Base-by-base conservation (phyloP, 2,113 vertebrate species). In the Halichoeres trimaculatus region DNA sequence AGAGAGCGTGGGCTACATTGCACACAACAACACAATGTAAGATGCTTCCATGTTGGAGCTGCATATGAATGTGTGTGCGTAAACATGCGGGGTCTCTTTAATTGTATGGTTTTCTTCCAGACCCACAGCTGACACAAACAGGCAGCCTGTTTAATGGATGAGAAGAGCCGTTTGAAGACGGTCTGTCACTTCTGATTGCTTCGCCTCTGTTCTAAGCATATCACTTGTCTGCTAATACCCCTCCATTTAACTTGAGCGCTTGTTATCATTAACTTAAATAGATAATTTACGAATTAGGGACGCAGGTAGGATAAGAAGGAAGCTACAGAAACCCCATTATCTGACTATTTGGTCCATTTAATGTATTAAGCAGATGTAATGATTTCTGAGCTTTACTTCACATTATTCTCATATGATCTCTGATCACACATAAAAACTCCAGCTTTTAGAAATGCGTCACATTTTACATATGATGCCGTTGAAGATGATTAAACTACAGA, bases 91-190 rank as follows among this genome's bases (percentile, higher is more conserved):
- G 83, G 79, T 87, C 83, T 86, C 83, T 91, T 88, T 94, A 92
- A 93, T 94, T 94, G 92, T 93, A 90, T 92, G 89, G 87, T 88
- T 92, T 91, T 89, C 80, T 86, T 87, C 67, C 85, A 88, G 88
- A 89, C 86, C 90, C 86, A 77, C 89, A 91, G 88, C 88, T 90
- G 91, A 92, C 90, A 90, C 84, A 93, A 90, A 89, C 91, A 91
- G 87, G 91, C 91, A 93, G 90, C 88, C 87, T 90, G 89, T 91
- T 92, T 91, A 92, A 94, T 93, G 86, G 91, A 92, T 90, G 90
- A 88, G 85, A 83, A 90, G 89, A 88, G 83, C 83, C 30, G 87
- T 84, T 88, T 87, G 89, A 90, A 91, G 89, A 85, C 76, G 85
- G 82, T 87, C 87, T 91, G 89, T 91, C 91, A 92, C 87, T 93